Conservation (phyloP, 1,140 invertebrate species). For the Aphidius gifuensis region DNA sequence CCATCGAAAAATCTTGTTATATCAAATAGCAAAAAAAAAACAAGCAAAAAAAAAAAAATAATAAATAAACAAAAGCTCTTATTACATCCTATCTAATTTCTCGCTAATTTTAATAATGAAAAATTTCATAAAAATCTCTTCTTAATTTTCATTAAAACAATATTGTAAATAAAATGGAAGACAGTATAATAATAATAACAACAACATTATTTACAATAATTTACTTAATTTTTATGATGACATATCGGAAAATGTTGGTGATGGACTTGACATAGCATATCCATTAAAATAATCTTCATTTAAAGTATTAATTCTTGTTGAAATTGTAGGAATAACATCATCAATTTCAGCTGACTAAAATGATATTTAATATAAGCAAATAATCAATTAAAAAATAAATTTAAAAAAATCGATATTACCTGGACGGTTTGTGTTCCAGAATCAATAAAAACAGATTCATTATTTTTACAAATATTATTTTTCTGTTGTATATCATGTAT, state of each 20-base stretch:
- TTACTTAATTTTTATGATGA: constrained; percentile 28
- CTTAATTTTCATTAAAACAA: no score
- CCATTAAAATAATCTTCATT: constrained; percentile 28
- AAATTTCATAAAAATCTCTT: no score
- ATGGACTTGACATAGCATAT: constrained; percentile 30
- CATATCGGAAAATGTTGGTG: constrained; percentile 35
- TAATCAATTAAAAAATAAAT: background rate
- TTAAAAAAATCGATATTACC: background rate
- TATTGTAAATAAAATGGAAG: background rate
- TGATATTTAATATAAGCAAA: constrained; percentile 10
- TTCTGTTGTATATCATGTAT: background rate
- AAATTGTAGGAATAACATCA: constrained; percentile 31
- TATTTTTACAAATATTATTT: background rate
- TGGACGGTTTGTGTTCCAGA: constrained; percentile 11
- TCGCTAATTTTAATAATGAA: no score
- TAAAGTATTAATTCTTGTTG: constrained; percentile 25
- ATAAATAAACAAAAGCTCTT: no score
- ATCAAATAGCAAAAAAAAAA: no score
- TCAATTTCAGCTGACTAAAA: constrained; percentile 28
- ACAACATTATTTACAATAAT: background rate
- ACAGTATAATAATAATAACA: constrained; percentile 4
- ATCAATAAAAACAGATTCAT: constrained; percentile 6
- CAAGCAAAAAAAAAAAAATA: no score
- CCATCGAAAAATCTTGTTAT: no score
- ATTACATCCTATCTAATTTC: no score